A percentile compares a stretch with the other conserved stretches of the same genome.
phyloP scores from a whole-genome alignment of 2,797 vertebrate genomes.

The Ctenosaura bakeri region DNA sequence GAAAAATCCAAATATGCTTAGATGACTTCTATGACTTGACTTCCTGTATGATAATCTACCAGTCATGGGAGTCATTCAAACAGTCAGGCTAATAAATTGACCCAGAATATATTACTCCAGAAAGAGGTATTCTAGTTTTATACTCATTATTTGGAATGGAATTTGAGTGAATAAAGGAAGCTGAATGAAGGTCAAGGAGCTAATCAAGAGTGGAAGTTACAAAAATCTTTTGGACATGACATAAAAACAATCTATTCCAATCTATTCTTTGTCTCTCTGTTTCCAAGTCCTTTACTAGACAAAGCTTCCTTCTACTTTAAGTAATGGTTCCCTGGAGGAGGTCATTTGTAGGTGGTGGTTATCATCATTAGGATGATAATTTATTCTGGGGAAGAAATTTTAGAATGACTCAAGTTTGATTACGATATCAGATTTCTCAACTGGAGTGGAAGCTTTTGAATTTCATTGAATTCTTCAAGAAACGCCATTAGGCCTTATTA shows the following conservation, averaged over 20 bases:
- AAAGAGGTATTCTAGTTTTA: conserved; percentile 22
- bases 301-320: not conserved
- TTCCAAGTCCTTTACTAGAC: not conserved
- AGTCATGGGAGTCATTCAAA: conserved; percentile 36
- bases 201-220: not conserved
- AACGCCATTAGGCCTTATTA: not conserved
- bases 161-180: not conserved
- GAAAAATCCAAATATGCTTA: conserved; percentile 66
- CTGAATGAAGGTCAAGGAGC: conserved; percentile 14
- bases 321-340: not conserved
- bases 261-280: not conserved
- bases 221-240: not conserved
- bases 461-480: not conserved
- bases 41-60: conserved; percentile 20
- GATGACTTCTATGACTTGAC: conserved; percentile 46
- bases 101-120: conserved; percentile 19
- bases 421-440: not conserved
- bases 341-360: not conserved
- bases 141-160: conserved; percentile 14
- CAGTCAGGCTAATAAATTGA: conserved; percentile 10
- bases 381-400: conserved; percentile 10
- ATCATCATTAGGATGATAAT: not conserved
- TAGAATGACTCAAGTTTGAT: not conserved
- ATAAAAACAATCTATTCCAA: not conserved
- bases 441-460: not conserved